Evolutionary conservation across 2,113 vertebrate species (phyloP).

Genomic region (Hippocampus guttulatus): DNA sequence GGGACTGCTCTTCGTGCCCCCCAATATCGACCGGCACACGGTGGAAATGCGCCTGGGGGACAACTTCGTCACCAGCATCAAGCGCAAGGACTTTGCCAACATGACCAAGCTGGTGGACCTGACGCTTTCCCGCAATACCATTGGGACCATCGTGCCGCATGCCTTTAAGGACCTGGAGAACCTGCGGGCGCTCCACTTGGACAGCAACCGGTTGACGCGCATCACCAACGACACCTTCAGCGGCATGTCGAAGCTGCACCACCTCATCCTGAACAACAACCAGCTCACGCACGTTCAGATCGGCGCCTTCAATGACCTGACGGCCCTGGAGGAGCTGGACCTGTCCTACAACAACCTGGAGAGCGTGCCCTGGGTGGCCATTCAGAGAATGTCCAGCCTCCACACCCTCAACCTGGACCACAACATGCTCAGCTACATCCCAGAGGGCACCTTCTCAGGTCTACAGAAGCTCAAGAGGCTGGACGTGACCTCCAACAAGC

Average conservation of each 20-base stretch:
- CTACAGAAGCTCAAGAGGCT: constrained; percentile 96
- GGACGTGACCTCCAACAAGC: constrained; percentile 96
- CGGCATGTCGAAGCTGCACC: constrained; percentile 96
- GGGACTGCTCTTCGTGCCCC: constrained; percentile 95
- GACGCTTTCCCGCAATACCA: constrained; percentile 95
- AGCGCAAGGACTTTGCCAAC: constrained; percentile 95
- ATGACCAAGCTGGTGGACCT: constrained; percentile 98
- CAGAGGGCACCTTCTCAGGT: constrained; percentile 96
- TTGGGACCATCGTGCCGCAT: constrained; percentile 88
- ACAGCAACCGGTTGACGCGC: constrained; percentile 93
- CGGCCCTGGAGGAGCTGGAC: constrained; percentile 94
- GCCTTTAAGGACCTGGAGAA: constrained; percentile 95
- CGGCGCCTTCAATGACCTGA: constrained; percentile 92
- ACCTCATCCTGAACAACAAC: constrained; percentile 98
- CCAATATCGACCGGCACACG: constrained; percentile 95
- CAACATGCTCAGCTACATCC: constrained; percentile 97
- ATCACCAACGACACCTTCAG: constrained; percentile 97
- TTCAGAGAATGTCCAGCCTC: constrained; percentile 93
- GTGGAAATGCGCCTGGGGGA: constrained; percentile 94
- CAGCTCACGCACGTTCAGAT: constrained; percentile 91
- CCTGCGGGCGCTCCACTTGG: constrained; percentile 91
- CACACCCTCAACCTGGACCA: constrained; percentile 96
- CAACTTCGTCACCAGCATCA: constrained; percentile 95
- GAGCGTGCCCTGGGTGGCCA: constrained; percentile 92
- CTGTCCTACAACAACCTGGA: constrained; percentile 97